Evolutionary conservation across 2,888 invertebrate species (phyloP), one percentile per base, ranked within the genome.

Genomic region (Tenthredo livida): DNA sequence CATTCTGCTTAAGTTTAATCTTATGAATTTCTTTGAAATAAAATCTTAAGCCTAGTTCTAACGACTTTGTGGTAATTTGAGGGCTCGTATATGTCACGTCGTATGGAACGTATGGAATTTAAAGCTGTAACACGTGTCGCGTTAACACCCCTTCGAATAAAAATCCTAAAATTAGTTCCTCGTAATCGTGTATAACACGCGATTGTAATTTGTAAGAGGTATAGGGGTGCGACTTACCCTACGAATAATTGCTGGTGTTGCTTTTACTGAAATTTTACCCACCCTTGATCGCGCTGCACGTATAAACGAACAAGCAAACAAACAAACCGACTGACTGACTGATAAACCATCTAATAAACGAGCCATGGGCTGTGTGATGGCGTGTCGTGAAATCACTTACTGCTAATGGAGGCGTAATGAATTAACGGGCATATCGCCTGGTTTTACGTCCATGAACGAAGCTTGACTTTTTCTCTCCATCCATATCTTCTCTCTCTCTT

Each of bases 331-430:
- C 80, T 12, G 21, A 80, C 4, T n/a, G 73, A 73, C 73, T 73
- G 73, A 73, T 43, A 29, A 72, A 72, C 37, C 70, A 17, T 75
- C 47, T 40, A 75, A 25, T 21, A 73, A 43, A 47, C 73, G 73
- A 73, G 73, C 21, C 17, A 40, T 47, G 73, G 21, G 9, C 67
- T 33, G 77, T 50, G 10, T 61, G 80, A 77, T 61, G 40, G 80
- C 80, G 80, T 80, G 80, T 80, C 61, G 17, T 40, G 37, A 61
- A 61, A 80, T 80, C 80, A 80, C 58, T 61, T 80, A 61, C n/a
- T 50, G 37, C 80, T 80, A 80, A 80, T 80, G 80, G 61, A 80
- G 61, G 61, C 61, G 80, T 80, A 61, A 80, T 80, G 80, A 80
- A 80, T 80, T 80, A 61, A 80, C 58, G 21, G 29, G 2, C 58